Percentiles rank a stretch among this genome's conserved stretches.
Conservation (phyloP, 2,888 invertebrate species). For the Toxonevra muliebris region DNA sequence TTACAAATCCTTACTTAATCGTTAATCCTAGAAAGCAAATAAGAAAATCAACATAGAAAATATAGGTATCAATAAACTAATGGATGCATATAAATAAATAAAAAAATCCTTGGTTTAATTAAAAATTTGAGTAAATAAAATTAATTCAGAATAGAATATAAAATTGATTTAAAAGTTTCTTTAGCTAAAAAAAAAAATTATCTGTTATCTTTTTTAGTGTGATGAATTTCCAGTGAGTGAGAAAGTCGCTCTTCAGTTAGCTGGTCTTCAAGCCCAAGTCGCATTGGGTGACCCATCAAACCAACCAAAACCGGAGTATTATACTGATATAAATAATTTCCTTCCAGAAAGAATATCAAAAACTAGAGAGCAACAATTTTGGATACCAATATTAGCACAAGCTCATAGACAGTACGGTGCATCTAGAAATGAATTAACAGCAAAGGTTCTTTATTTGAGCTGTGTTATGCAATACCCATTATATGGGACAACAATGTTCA, state of each 20-base stretch:
- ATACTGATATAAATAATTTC: slow-evolving; percentile 90
- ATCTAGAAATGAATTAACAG: slow-evolving; percentile 89
- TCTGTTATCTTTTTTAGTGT: slow-evolving; percentile 68
- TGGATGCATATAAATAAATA: too few species aligned
- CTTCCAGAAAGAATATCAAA: slow-evolving; percentile 84
- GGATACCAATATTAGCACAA: slow-evolving; percentile 87
- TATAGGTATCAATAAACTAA: too few species aligned
- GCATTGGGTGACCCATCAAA: slow-evolving; percentile 85
- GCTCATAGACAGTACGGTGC: slow-evolving; percentile 91
- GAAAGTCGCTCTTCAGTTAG: slow-evolving; percentile 92
- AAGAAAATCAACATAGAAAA: too few species aligned
- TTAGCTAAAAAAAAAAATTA: slow-evolving; percentile 15
- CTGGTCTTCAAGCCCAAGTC: slow-evolving; percentile 94
- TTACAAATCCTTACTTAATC: too few species aligned
- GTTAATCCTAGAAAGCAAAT: too few species aligned
- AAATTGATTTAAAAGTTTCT: too few species aligned
- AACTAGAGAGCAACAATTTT: slow-evolving; percentile 81
- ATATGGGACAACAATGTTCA: slow-evolving; percentile 86
- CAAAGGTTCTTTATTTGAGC: slow-evolving; percentile 91
- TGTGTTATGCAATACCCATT: slow-evolving; percentile 97
- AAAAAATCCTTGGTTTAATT: too few species aligned
- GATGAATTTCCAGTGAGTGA: slow-evolving; percentile 96
- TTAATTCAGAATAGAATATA: too few species aligned
- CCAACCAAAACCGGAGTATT: slow-evolving; percentile 82
- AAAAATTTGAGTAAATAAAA: too few species aligned